Evolutionary conservation across 2,113 vertebrate species (phyloP).

Genomic region (Rhinichthys klamathensis): DNA sequence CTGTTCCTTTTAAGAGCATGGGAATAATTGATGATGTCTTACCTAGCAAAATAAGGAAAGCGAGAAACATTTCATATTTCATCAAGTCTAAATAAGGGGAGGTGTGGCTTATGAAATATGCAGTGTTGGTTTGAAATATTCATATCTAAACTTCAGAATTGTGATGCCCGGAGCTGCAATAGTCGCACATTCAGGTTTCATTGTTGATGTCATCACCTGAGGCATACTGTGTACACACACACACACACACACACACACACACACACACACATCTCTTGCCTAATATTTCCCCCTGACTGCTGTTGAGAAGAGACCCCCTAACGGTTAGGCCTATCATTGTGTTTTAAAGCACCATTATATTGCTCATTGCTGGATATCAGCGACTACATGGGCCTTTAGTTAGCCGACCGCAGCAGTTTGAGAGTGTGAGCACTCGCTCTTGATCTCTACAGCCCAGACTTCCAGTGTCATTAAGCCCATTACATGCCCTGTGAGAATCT

Average conservation of each 20-base stretch:
- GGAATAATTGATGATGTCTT: slow-evolving; percentile 52
- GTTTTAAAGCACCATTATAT: slow-evolving; percentile 67
- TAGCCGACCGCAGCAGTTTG: slow-evolving; percentile 72
- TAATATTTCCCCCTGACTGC: slow-evolving; percentile 37
- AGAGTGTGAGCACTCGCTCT: slow-evolving; percentile 63
- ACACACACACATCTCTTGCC: slow-evolving; percentile 19
- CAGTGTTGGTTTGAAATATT: slow-evolving; percentile 53
- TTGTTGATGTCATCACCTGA: slow-evolving; percentile 41
- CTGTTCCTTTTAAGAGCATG: slow-evolving; percentile 42
- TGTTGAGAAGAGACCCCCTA: slow-evolving; percentile 37
- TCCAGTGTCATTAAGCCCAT: slow-evolving; percentile 72
- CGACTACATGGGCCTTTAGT: slow-evolving; percentile 59
- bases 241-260: slow-evolving; percentile 9
- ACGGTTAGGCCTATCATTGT: slow-evolving; percentile 62
- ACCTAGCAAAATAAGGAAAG: slow-evolving; percentile 22
- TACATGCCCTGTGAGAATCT: slow-evolving; percentile 74
- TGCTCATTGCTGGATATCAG: slow-evolving; percentile 62
- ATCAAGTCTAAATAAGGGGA: slow-evolving; percentile 26
- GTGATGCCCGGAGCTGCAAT: slow-evolving; percentile 44
- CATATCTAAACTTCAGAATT: slow-evolving; percentile 24
- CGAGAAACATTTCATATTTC: background rate
- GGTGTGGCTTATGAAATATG: slow-evolving; percentile 41
- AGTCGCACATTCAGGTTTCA: slow-evolving; percentile 49
- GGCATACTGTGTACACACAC: slow-evolving; percentile 1
- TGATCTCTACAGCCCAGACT: slow-evolving; percentile 69